These are phyloP conservation scores for Beris chalybata DNA, from an alignment of 2,888 invertebrate species.

Conservation along the genomic window DNA sequence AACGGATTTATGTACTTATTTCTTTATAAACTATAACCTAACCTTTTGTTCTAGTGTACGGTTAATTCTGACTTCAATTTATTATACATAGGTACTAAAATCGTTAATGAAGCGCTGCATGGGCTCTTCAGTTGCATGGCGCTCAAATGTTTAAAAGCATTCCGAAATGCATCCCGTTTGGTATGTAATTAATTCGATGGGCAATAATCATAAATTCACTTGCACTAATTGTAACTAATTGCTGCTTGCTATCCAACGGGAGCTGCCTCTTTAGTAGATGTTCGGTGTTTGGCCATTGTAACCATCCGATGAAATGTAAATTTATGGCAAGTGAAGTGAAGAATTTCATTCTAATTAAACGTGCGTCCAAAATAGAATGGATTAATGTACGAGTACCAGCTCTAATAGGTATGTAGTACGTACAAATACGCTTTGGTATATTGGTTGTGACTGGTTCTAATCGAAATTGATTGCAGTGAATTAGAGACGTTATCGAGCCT, in stretches of 20 bases:
- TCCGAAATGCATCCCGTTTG: constrained; percentile 14
- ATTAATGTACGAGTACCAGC: constrained; percentile 9
- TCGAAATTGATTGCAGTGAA: no score
- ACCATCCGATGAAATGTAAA: constrained; percentile 29
- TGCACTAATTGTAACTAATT: constrained; percentile 33
- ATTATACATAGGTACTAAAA: constrained; percentile 16
- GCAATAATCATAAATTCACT: constrained; percentile 33
- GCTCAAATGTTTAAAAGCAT: background rate
- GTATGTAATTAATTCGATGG: constrained; percentile 33
- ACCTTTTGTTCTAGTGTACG: background rate
- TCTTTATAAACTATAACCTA: no score
- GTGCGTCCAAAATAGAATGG: constrained; percentile 3
- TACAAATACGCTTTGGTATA: no score
- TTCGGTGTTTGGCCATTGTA: constrained; percentile 10
- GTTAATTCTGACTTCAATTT: constrained; percentile 26
- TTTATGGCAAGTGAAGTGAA: constrained; percentile 13
- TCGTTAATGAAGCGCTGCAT: constrained; percentile 4
- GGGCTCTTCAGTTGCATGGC: constrained; percentile 14
- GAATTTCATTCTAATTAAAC: constrained; percentile 28
- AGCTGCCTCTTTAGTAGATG: constrained; percentile 19
- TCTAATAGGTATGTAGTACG: no score
- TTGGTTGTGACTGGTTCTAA: no score
- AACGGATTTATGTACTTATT: no score
- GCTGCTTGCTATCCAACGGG: constrained; percentile 18
- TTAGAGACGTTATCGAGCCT: no score